Evolutionary conservation across 2,888 invertebrate genomes (phyloP).

Genomic region (Drosophila prostipennis): DNA sequence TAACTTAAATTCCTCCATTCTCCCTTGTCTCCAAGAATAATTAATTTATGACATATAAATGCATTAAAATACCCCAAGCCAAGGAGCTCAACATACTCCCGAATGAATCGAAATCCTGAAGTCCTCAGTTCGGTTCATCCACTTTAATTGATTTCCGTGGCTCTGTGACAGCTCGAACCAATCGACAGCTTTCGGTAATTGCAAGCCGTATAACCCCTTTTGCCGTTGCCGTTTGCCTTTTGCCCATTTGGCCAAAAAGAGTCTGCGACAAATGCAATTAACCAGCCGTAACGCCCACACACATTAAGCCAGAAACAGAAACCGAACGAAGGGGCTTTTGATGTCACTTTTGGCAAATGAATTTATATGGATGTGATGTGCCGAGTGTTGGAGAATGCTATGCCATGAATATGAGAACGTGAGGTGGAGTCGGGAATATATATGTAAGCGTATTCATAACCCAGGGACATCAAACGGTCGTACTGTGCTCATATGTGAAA

Average conservation of each 20-base stretch:
- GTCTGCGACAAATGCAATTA: conserved; percentile 68
- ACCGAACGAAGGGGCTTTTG: conserved; percentile 61
- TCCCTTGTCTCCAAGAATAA: conserved; percentile 3
- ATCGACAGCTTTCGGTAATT: conserved; percentile 57
- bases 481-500: conserved; percentile 65
- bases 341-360: conserved; percentile 60
- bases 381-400: conserved; percentile 7
- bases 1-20: neutral
- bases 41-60: conserved; percentile 21
- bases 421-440: conserved; percentile 20
- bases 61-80: conserved; percentile 20
- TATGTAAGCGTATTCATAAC: neutral
- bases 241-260: conserved; percentile 24
- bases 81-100: conserved; percentile 1
- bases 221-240: neutral
- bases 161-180: conserved; percentile 49
- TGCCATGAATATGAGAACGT: conserved; percentile 10
- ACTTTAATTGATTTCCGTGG: conserved; percentile 61
- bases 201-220: conserved; percentile 46
- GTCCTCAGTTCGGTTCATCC: conserved; percentile 5
- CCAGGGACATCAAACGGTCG: conserved; percentile 55
- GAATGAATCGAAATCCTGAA: conserved; percentile 1
- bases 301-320: conserved; percentile 56
- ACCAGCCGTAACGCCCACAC: conserved; percentile 75
- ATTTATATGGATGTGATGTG: conserved; percentile 34